Base-by-base conservation (phyloP, 2,888 invertebrate genomes). In the Cacoxenus indagator region DNA sequence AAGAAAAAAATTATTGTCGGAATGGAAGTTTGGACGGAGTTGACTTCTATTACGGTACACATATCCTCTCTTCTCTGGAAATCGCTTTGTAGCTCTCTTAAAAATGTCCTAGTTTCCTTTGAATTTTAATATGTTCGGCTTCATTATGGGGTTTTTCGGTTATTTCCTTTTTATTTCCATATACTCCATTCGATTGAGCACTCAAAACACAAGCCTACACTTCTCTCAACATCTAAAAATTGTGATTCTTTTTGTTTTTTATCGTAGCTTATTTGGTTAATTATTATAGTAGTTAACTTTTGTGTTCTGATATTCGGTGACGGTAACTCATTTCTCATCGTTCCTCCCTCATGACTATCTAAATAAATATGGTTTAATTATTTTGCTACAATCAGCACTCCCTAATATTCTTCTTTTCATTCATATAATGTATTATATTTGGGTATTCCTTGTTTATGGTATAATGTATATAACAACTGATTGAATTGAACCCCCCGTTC, bases 401-500 rank as follows among this genome's bases (percentile, higher is more conserved):
- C 51, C 51, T 51, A 9, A 5, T 17, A 19, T 51, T 17, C 22
- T 51, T 2, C 45, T n/a, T 43, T n/a, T n/a, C 14, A 43, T 5
- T 43, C 45, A 43, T 43, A 2, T 43, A n/a, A 43, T 43, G 14
- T 43, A 43, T 43, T n/a, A 43, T 9, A n/a, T n/a, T 43, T n/a
- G 2, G 45, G n/a, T n/a, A 43, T 43, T n/a, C 45, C 45, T 0
- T 43, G 43, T 43, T 11, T 43, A n/a, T n/a, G n/a, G n/a, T n/a
- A n/a, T n/a, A n/a, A 37, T 37, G 37, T 54, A 24, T 19, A 26
- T 11, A 54, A 54, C 8, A 54, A 54, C 8, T 59, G 4, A 31
- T 17, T 27, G 4, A 31, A 24, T 8, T 54, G n/a, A n/a, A 29
- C 5, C 43, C 48, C 65, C 65, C 76, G 69, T 72, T 69, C 62